Evolutionary conservation across 2,888 invertebrate species (phyloP), one percentile per base, ranked within the genome.

Genomic region (Phyllotreta cruciferae): DNA sequence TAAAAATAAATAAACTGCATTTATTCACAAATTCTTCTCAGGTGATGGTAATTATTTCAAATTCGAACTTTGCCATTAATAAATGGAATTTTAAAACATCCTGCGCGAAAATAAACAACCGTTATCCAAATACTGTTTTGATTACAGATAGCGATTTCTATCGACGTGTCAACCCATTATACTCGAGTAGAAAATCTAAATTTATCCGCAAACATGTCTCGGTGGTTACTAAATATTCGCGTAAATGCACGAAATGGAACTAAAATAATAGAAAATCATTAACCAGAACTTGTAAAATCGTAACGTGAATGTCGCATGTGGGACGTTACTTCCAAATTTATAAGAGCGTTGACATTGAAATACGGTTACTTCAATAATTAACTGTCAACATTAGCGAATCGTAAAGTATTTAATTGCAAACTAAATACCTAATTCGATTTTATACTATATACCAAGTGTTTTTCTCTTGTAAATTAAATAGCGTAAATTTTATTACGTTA

Each of bases 271-370:
- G 24, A 6, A 14, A 47, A 8, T 34, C 47, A 47, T 47, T 47
- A 47, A 44, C 9, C 47, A 24, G 11, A 44, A 44, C 45, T 44
- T 44, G n/a, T 44, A 44, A 44, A 47, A 11, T 14, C 11, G 47
- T 47, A 47, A 36, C 3, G 10, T 24, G 44, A 45, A 56, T 56
- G 45, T 56, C 56, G 34, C 13, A 36, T 42, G 55, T 55, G 55
- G 55, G 55, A 55, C 13, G 41, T 39, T 24, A 34, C 34, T 10
- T 35, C 44, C 36, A 44, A 45, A 45, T 56, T 42, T 34, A 13
- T 42, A 56, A 56, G 45, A 56, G 14, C 56, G 44, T 44, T 56
- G 56, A 37, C 56, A 41, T 44, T 56, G 56, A 56, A 36, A 35
- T 56, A 56, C 45, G 34, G 8, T 45, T 56, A 39, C 44, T 13